phyloP scores from a whole-genome alignment of 2,888 invertebrate genomes.

The Tricholauxania praeusta region DNA sequence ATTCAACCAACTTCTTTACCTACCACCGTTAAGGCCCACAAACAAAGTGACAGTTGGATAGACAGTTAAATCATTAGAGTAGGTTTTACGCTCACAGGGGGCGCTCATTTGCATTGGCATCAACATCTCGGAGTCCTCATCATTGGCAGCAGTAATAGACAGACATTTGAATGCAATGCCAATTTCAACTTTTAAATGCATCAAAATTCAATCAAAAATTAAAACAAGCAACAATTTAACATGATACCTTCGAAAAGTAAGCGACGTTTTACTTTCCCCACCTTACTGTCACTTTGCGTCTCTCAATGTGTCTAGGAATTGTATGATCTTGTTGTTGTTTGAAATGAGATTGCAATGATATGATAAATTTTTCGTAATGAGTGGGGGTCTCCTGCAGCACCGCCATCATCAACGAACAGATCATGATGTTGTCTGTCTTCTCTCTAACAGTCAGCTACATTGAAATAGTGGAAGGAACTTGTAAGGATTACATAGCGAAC shows the following conservation, averaged over 20 bases:
- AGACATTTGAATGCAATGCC: too few relatives aligned
- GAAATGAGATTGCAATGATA: conserved; percentile 23
- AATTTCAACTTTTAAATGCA: conserved; percentile 50
- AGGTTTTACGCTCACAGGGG: too few relatives aligned
- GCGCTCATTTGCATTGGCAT: too few relatives aligned
- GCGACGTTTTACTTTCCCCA: background rate
- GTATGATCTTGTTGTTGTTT: background rate
- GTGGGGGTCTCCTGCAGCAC: conserved; percentile 14
- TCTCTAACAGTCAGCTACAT: too few relatives aligned
- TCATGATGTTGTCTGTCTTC: background rate
- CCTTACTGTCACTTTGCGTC: background rate
- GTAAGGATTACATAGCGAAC: too few relatives aligned
- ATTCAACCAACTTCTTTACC: background rate
- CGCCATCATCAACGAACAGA: background rate
- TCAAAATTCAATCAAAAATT: conserved; percentile 63
- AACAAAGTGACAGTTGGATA: background rate
- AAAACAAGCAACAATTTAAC: conserved; percentile 43
- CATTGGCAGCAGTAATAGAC: too few relatives aligned
- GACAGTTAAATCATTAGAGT: background rate
- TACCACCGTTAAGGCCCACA: background rate
- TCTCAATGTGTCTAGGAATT: background rate
- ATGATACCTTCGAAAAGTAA: conserved; percentile 8
- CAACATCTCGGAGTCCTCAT: too few relatives aligned
- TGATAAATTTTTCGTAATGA: conserved; percentile 28
- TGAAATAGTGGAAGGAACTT: background rate